Base-by-base conservation (phyloP, 2,888 invertebrate species). In the Epinotia nisella region DNA sequence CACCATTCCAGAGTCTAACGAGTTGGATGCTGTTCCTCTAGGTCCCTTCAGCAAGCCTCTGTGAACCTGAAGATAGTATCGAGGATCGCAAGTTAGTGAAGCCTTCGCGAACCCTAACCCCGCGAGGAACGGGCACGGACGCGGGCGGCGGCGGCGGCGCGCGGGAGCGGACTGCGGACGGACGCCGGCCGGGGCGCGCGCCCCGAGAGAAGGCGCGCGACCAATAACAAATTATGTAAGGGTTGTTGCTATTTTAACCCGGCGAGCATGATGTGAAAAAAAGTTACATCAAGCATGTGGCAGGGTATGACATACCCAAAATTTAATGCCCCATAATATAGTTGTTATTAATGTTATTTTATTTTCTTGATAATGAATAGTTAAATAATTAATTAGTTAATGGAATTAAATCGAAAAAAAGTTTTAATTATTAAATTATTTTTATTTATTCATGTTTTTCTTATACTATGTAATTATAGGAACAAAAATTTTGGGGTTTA, bases 161-260 rank as follows among this genome's bases (percentile, higher is more conserved):
- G 78, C 81, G 79, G 77, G 74, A 76, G 79, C 79, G 83, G 84
- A 92, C 91, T 92, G 85, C 35, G 9, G 0, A 75, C 79, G 80
- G 55, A 41, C 19, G 29, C 74, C 55, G 21, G 21, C 75, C 76
- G 77, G 78, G 74, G 45, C 49, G 74, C 77, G 76, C 76, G 78
- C 78, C 71, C 79, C 81, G 80, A 80, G 82, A 85, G 87, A 85
- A 87, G 87, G 79, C 89, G 86, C 90, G 91, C 90, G 78, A 85
- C 87, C 89, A 84, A 89, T 87, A 88, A 88, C 83, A 90, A 53
- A 91, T 91, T 92, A 91, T 85, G 85, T 90, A 91, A 83, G 91
- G 91, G 91, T 89, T 85, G 88, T 75, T 83, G 86, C 90, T 93
- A 93, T 93, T 91, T 92, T 89, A n/a, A n/a, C n/a, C n/a, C n/a